These are phyloP conservation scores for Amphipyra berbera DNA, from an alignment of 2,888 invertebrate species.

Conservation along the genomic window DNA sequence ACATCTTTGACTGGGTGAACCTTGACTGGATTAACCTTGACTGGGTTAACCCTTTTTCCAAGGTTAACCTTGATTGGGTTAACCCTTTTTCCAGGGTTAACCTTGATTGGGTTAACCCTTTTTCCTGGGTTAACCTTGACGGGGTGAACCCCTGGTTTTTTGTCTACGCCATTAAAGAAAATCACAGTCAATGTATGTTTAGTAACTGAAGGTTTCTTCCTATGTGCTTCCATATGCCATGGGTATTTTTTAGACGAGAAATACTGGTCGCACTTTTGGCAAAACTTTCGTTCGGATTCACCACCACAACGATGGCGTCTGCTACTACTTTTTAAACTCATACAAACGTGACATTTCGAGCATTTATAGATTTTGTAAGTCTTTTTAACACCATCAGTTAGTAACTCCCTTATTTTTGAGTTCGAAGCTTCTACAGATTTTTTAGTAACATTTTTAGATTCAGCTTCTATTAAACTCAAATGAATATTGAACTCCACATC, in stretches of 20 bases:
- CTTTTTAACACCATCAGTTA: background rate
- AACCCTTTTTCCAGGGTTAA: no score
- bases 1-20: no score
- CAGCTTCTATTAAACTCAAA: slow-evolving; percentile 19
- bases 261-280: slow-evolving; percentile 42
- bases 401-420: background rate
- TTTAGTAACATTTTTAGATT: background rate
- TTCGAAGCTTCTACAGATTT: background rate
- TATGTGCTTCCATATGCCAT: slow-evolving; percentile 56
- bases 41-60: no score
- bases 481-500: slow-evolving; percentile 40
- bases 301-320: slow-evolving; percentile 25
- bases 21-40: no score
- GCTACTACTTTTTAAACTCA: slow-evolving; percentile 12
- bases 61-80: background rate
- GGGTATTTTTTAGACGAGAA: background rate
- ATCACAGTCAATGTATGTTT: slow-evolving; percentile 47
- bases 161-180: slow-evolving; percentile 43
- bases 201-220: slow-evolving; percentile 18
- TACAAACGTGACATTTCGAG: slow-evolving; percentile 24
- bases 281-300: background rate
- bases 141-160: background rate
- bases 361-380: slow-evolving; percentile 34
- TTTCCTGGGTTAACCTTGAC: no score
- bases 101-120: no score